A percentile compares a stretch with the other conserved stretches of the same genome.
These are phyloP conservation scores for Brachionus rotundiformis DNA, from an alignment of 1,140 invertebrate genomes.

Conservation along the genomic window DNA sequence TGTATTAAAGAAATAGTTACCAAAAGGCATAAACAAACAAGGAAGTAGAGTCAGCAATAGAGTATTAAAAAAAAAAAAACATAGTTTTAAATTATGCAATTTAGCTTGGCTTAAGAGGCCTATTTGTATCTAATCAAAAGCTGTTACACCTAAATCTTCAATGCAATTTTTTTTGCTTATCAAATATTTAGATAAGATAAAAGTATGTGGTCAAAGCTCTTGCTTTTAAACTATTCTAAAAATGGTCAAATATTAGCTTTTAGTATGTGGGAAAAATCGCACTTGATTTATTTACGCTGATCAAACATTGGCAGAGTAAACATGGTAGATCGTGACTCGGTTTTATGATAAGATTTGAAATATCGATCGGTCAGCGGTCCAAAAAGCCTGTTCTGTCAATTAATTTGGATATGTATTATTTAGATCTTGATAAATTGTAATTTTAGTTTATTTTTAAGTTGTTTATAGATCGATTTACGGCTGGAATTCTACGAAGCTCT, in stretches of 20 bases:
- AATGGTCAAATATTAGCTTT: constrained; percentile 7
- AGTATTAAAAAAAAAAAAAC: neutral
- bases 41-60: neutral
- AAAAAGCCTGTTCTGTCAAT: neutral
- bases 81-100: neutral
- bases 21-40: neutral
- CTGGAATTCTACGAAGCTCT: neutral
- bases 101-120: neutral
- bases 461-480: constrained; percentile 13
- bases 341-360: neutral
- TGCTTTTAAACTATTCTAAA: neutral
- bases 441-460: neutral
- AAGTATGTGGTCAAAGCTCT: neutral
- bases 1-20: neutral
- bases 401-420: neutral
- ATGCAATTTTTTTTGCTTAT: neutral
- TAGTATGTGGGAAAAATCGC: constrained; percentile 3
- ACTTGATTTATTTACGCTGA: neutral
- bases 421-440: neutral
- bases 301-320: neutral
- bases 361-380: neutral
- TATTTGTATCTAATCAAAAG: neutral
- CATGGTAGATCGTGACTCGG: neutral
- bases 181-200: constrained; percentile 6
- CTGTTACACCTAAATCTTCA: too few relatives aligned